phyloP scores from a whole-genome alignment of 2,888 invertebrate genomes.

The Petrolisthes manimaculis region DNA sequence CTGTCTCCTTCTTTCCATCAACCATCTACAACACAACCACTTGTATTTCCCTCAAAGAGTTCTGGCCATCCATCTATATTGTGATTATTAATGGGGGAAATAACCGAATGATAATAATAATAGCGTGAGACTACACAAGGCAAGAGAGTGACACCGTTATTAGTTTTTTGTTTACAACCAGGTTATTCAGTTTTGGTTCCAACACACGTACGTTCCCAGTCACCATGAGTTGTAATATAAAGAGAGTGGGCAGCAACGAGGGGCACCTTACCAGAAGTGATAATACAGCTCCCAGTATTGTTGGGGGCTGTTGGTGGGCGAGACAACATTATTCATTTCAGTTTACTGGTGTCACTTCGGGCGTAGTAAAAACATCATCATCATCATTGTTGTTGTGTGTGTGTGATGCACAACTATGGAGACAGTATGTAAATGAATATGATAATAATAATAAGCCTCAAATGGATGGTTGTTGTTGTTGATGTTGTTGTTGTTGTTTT shows the following conservation, averaged over 20 bases:
- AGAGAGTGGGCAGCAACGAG: conserved; percentile 15
- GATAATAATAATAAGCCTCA: too few species aligned
- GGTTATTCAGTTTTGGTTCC: conserved; percentile 52
- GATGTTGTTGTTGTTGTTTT: too few species aligned
- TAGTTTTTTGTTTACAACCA: conserved; percentile 30
- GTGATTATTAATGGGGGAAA: too few species aligned
- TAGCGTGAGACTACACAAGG: neutral
- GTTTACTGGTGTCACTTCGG: too few species aligned
- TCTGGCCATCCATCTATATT: too few species aligned
- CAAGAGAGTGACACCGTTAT: neutral
- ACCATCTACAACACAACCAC: too few species aligned
- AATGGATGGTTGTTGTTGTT: too few species aligned
- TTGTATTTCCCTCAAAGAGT: too few species aligned
- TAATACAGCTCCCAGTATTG: conserved; percentile 73
- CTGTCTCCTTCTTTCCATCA: too few species aligned
- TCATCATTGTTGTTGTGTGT: neutral
- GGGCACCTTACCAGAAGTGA: conserved; percentile 72
- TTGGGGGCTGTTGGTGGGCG: conserved; percentile 71
- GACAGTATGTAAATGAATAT: neutral
- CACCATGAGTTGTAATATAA: conserved; percentile 37
- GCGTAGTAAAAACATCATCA: too few species aligned
- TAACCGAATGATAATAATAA: too few species aligned
- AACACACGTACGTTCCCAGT: conserved; percentile 47
- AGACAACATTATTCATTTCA: conserved; percentile 30
- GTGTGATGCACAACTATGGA: conserved; percentile 1